Conservation (phyloP, 2,888 invertebrate species). For the Antitype chi region DNA sequence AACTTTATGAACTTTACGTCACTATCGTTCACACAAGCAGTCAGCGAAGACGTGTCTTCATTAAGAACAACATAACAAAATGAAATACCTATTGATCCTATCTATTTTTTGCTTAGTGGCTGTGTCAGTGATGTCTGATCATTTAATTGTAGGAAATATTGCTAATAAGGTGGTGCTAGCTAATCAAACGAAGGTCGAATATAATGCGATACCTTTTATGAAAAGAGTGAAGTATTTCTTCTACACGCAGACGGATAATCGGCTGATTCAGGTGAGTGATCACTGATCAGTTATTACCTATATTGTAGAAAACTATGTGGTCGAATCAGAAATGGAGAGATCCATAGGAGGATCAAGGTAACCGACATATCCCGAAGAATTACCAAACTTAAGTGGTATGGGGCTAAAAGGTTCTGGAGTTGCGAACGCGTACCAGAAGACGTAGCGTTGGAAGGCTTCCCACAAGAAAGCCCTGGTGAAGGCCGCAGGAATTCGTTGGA, state of each 20-base stretch:
- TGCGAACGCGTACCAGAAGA: no score
- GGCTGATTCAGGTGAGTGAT: conserved; percentile 74
- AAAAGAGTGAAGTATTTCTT: conserved; percentile 84
- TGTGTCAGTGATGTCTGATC: conserved; percentile 25
- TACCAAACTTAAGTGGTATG: no score
- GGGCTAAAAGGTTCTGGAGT: no score
- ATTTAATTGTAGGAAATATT: conserved; percentile 59
- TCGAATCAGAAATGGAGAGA: no score
- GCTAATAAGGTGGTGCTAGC: conserved; percentile 39
- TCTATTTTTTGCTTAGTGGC: neutral
- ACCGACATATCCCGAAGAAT: no score
- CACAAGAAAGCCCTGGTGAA: no score
- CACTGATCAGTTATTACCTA: conserved; percentile 38
- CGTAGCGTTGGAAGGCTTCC: no score
- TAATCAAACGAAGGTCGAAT: conserved; percentile 72
- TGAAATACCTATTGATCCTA: conserved; percentile 45
- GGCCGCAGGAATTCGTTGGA: no score
- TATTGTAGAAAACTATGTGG: neutral
- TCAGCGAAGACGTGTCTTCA: conserved; percentile 15
- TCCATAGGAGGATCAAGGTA: no score
- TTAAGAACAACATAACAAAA: conserved; percentile 12
- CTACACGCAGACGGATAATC: conserved; percentile 70
- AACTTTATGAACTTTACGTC: conserved; percentile 51
- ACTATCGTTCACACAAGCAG: conserved; percentile 7
- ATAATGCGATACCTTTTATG: conserved; percentile 80